Base-by-base conservation (phyloP, 2,888 invertebrate genomes). In the Furcula furcula region DNA sequence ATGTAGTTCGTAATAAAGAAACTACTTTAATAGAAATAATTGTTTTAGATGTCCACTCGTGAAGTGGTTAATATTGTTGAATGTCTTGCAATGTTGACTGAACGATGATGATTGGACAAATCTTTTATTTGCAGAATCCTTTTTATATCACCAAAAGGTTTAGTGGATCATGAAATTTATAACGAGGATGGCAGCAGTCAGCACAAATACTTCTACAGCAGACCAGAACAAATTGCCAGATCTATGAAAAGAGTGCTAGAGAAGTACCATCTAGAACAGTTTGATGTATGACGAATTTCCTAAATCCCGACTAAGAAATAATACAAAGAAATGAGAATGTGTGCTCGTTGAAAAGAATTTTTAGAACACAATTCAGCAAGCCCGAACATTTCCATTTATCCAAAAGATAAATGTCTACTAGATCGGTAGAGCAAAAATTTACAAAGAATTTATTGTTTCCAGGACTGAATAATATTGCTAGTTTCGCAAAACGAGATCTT, bases 131-230 rank as follows among this genome's bases (percentile, higher is more conserved):
- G 1, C 66, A 90, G 93, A 55, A 91, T 93, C 20, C 72, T 93
- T 14, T 93, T 93, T 69, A 76, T 92, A 36, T 88, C 90, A 37
- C 85, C 91, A 7, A 70, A 79, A 33, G 92, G 92, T 0, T 53
- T 74, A 10, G 85, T 93, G 0, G 87, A 91, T 55, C 55, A 70
- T 3, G 89, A 91, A 7, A 87, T 92, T 11, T 88, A 75, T 52
- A 93, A 93, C 67, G 90, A 90, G 53, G 84, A 88, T 7, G 91
- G 91, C 3, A 90, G 90, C 64, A 78, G 72, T 9, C 87, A 91
- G 33, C 90, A 91, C 60, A 91, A 91, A 45, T 92, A 89, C 58
- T 91, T 90, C 70, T 91, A 91, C 65, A 88, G 77, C 44, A 75
- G 69, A 55, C 83, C 90, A 1, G 77, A 84, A 34, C 88, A 91